Percentiles rank a stretch among this genome's conserved stretches.
Conservation (phyloP, 2,888 invertebrate genomes). For the Epistrophe grossulariae region DNA sequence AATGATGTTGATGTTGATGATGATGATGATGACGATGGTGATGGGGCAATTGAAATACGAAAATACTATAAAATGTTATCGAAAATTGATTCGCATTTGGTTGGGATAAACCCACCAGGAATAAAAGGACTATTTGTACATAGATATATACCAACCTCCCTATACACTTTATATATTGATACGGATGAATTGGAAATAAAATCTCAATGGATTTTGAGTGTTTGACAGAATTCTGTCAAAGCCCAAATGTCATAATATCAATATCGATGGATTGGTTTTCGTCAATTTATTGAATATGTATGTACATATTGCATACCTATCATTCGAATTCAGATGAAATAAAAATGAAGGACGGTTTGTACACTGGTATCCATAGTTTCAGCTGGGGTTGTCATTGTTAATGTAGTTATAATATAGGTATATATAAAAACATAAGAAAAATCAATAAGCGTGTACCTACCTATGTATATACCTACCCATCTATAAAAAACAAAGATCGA, state of each 20-base stretch:
- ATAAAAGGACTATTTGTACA: neutral
- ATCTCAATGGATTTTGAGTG: constrained; percentile 23
- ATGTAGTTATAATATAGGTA: neutral
- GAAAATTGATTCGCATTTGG: constrained; percentile 65
- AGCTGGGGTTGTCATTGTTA: neutral
- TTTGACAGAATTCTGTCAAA: constrained; percentile 15
- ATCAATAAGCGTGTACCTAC: neutral
- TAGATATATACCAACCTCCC: too few species aligned
- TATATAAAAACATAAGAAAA: neutral
- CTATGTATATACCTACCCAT: too few species aligned
- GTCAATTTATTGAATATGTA: constrained; percentile 20
- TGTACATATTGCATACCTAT: neutral
- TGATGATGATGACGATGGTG: constrained; percentile 30
- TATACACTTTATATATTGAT: neutral
- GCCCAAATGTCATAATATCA: neutral
- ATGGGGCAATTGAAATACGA: constrained; percentile 41
- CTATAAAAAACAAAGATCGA: neutral
- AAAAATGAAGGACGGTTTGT: neutral
- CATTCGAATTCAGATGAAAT: neutral
- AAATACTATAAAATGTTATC: constrained; percentile 52
- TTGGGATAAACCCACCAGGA: constrained; percentile 32
- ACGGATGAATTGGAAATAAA: constrained; percentile 6
- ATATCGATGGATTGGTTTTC: constrained; percentile 15
- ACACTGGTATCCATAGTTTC: neutral
- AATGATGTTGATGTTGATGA: constrained; percentile 39